phyloP scores from a whole-genome alignment of 2,888 invertebrate genomes.

The Melangyna quadrimaculata region DNA sequence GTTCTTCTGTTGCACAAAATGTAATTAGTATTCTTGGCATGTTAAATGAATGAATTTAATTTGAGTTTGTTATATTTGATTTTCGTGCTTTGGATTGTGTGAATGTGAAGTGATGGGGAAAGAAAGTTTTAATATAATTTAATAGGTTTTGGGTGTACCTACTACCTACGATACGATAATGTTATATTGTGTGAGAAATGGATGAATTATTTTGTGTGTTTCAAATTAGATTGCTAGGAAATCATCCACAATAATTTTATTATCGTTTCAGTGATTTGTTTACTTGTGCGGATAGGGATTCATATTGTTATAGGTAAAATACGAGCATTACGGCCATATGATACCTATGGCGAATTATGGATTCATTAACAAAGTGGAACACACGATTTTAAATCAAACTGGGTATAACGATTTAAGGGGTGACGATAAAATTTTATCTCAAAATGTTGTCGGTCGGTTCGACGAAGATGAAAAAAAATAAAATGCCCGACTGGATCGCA shows the following conservation, averaged over 20 bases:
- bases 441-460: too few species aligned
- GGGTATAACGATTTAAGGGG: too few species aligned
- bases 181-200: not conserved
- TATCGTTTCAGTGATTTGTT: not conserved
- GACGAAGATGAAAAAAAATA: too few species aligned
- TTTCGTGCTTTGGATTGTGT: constrained; percentile 41
- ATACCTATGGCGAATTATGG: too few species aligned
- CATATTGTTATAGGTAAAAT: too few species aligned
- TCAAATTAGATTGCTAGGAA: not conserved
- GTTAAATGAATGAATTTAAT: constrained; percentile 70
- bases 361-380: too few species aligned
- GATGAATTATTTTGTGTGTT: constrained; percentile 31
- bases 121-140: not conserved
- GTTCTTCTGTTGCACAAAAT: constrained; percentile 60
- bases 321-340: too few species aligned
- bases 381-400: too few species aligned
- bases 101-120: not conserved
- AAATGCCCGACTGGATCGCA: too few species aligned
- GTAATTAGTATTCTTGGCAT: constrained; percentile 69
- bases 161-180: not conserved
- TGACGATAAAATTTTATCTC: too few species aligned
- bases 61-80: constrained; percentile 61
- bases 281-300: too few species aligned
- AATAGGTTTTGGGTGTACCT: not conserved
- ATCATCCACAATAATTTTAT: not conserved